These are phyloP conservation scores for Spheniscus mendiculus DNA, from an alignment of 2,113 vertebrate species.

Conservation along the genomic window DNA sequence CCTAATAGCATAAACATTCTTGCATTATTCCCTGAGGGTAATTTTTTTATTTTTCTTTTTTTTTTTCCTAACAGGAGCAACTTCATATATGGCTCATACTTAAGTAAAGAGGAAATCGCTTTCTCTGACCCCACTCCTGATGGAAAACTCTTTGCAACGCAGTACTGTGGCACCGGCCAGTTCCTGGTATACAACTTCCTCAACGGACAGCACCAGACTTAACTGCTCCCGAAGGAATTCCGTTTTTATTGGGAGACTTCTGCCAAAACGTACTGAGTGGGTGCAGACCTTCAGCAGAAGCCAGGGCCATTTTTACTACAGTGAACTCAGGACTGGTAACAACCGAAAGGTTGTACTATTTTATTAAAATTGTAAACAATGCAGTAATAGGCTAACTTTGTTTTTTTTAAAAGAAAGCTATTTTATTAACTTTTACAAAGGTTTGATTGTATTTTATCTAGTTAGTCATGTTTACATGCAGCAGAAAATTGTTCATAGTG, in stretches of 20 bases:
- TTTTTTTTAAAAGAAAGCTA: conserved; percentile 81
- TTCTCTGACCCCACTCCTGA: conserved; percentile 99
- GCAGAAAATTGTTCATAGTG: conserved; percentile 83
- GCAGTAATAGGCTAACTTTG: conserved; percentile 79
- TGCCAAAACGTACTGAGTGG: background rate
- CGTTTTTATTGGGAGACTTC: background rate
- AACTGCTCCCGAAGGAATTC: background rate
- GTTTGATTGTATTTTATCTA: conserved; percentile 84
- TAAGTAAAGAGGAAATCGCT: conserved; percentile 97
- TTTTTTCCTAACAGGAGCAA: conserved; percentile 83
- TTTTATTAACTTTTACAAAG: conserved; percentile 84
- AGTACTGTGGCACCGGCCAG: conserved; percentile 93
- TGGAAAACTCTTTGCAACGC: conserved; percentile 95
- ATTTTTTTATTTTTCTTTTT: background rate
- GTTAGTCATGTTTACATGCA: conserved; percentile 87
- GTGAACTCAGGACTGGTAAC: conserved; percentile 84
- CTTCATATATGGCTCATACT: conserved; percentile 95
- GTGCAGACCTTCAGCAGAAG: conserved; percentile 69
- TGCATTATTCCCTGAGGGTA: background rate
- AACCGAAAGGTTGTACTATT: conserved; percentile 78
- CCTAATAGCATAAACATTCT: background rate
- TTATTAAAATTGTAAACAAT: conserved; percentile 83
- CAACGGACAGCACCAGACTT: conserved; percentile 80
- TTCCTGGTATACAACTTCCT: conserved; percentile 99
- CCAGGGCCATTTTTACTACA: conserved; percentile 75